Conservation (phyloP, 2,113 vertebrate genomes). For the Clarias macrocephalus region DNA sequence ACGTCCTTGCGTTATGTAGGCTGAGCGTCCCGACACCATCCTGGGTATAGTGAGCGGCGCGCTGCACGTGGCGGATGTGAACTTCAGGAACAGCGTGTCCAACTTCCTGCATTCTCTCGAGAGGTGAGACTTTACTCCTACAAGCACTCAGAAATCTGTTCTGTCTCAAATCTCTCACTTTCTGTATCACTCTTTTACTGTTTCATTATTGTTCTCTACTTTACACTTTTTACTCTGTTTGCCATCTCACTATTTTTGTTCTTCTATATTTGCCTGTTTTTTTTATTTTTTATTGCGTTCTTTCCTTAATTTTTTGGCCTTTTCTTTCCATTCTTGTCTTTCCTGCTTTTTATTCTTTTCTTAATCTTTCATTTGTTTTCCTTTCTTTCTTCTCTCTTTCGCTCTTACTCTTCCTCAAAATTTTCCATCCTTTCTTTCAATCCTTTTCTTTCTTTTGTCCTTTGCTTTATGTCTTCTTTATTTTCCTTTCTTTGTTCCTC, state of each 20-base stretch:
- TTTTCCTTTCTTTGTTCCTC: too few species aligned
- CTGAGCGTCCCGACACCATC: slow-evolving; percentile 95
- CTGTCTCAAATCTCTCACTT: not conserved
- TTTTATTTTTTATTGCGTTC: not conserved
- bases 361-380: not conserved
- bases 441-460: too few species aligned
- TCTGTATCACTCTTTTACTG: too few species aligned
- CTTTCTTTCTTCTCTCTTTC: not conserved
- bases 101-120: slow-evolving; percentile 97
- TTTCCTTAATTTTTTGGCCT: not conserved
- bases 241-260: not conserved
- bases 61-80: slow-evolving; percentile 93
- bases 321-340: not conserved
- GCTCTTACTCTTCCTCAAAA: not conserved
- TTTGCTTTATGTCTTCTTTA: not conserved
- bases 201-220: too few species aligned
- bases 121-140: slow-evolving; percentile 72
- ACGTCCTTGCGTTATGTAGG: slow-evolving; percentile 68
- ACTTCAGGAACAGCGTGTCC: slow-evolving; percentile 90
- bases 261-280: not conserved
- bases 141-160: not conserved
- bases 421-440: not conserved
- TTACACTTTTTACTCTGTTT: too few species aligned
- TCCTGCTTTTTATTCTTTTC: not conserved
- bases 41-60: slow-evolving; percentile 94